Percentiles rank a stretch among this genome's conserved stretches.
Conservation (phyloP, 2,797 vertebrate species). For the Darevskia mixta region DNA sequence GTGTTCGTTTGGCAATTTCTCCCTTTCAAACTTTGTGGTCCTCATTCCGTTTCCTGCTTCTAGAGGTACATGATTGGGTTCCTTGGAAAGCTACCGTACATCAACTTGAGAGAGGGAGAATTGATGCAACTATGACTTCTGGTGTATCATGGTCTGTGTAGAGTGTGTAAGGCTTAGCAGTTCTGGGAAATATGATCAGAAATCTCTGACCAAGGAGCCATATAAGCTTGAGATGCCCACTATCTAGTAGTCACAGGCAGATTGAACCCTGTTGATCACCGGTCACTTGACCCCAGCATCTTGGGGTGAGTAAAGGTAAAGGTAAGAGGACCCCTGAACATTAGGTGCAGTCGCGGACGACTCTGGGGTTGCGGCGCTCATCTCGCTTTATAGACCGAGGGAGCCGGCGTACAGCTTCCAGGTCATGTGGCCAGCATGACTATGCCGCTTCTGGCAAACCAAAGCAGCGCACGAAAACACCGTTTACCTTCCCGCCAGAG, state of each 20-base stretch:
- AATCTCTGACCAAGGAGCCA: background rate
- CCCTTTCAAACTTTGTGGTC: background rate
- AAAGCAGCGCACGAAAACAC: too few relatives aligned
- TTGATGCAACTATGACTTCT: background rate
- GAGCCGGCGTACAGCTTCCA: too few relatives aligned
- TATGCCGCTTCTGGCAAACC: too few relatives aligned
- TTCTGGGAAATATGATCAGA: background rate
- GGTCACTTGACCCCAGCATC: background rate
- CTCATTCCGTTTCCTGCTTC: background rate
- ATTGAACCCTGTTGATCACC: background rate
- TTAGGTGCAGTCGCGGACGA: too few relatives aligned
- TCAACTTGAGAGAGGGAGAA: background rate
- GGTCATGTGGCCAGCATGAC: too few relatives aligned
- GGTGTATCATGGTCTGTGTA: background rate
- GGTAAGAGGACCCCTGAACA: too few relatives aligned
- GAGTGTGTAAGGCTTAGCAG: background rate
- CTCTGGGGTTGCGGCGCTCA: too few relatives aligned
- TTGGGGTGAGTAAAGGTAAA: too few relatives aligned
- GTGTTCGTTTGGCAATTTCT: background rate
- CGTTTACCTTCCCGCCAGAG: too few relatives aligned
- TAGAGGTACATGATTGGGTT: background rate
- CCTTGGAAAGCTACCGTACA: background rate
- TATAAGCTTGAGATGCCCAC: background rate
- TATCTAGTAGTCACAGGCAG: background rate
- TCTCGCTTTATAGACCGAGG: too few relatives aligned